Evolutionary conservation across 2,113 vertebrate species (phyloP).

Genomic region (Pachypanchax playfairii): DNA sequence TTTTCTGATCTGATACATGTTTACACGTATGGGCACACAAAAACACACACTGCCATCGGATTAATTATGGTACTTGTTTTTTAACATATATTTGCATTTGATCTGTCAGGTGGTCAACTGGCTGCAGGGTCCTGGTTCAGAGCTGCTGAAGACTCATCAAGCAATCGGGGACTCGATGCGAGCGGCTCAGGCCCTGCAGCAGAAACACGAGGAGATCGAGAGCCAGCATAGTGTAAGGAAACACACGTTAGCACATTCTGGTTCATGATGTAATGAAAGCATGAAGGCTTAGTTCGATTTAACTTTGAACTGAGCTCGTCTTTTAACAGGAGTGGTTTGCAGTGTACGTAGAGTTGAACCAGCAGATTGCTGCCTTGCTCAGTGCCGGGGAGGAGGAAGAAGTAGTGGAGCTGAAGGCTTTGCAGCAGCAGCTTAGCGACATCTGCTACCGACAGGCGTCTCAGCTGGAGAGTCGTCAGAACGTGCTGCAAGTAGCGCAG

Average conservation of each 20-base stretch:
- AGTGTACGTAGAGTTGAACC: constrained; percentile 97
- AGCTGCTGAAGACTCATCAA: constrained; percentile 93
- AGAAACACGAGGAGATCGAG: constrained; percentile 98
- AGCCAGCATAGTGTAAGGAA: constrained; percentile 96
- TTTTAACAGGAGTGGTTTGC: constrained; percentile 95
- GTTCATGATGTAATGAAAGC: too few relatives aligned
- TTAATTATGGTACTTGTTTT: too few relatives aligned
- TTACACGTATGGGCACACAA: too few relatives aligned
- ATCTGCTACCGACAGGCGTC: constrained; percentile 97
- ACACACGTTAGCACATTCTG: too few relatives aligned
- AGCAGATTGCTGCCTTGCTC: constrained; percentile 95
- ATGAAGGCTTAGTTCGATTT: too few relatives aligned
- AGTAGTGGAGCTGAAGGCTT: constrained; percentile 88
- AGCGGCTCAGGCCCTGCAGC: constrained; percentile 94
- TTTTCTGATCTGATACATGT: too few relatives aligned
- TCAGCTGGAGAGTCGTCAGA: constrained; percentile 95
- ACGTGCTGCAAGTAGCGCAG: constrained; percentile 92
- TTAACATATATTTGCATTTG: background rate
- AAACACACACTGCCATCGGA: too few relatives aligned
- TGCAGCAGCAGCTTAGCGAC: constrained; percentile 98
- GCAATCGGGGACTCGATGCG: constrained; percentile 96
- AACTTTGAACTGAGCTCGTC: background rate
- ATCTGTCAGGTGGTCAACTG: constrained; percentile 91
- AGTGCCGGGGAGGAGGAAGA: constrained; percentile 94
- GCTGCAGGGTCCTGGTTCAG: constrained; percentile 96